phyloP scores from a whole-genome alignment of 2,797 vertebrate species.

The Heliangelus exortis region DNA sequence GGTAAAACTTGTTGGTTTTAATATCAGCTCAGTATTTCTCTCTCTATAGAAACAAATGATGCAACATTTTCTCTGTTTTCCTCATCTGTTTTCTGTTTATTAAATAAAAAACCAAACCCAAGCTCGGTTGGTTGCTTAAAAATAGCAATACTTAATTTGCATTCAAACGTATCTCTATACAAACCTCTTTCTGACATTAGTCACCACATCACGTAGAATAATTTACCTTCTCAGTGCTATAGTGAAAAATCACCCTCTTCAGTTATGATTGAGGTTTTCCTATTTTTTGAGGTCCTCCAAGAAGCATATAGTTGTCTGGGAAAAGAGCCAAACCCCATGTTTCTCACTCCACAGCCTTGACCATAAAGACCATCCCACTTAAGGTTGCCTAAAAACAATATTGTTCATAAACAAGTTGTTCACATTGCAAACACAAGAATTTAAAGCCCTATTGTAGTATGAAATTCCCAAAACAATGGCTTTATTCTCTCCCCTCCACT shows the following conservation, averaged over 20 bases:
- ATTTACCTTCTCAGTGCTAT: neutral
- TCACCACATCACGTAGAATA: neutral
- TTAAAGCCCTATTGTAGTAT: conserved; percentile 12
- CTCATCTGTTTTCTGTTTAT: neutral
- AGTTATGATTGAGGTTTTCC: neutral
- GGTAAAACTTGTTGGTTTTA: neutral
- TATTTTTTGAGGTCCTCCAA: neutral
- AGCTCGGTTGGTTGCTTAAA: neutral
- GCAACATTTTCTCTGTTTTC: neutral
- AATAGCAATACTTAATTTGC: neutral
- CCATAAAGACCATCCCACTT: neutral
- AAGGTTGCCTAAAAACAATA: neutral
- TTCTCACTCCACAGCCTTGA: neutral
- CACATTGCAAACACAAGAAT: neutral
- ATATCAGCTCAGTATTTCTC: neutral
- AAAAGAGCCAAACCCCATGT: neutral
- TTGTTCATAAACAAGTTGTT: conserved; percentile 28
- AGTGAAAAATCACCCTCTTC: neutral
- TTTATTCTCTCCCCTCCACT: neutral
- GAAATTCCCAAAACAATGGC: conserved; percentile 24
- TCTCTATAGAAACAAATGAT: neutral
- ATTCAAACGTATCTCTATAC: neutral
- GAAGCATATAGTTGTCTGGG: neutral
- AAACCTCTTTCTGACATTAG: neutral
- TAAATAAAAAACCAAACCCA: neutral